Evolutionary conservation across 2,113 vertebrate genomes (phyloP), one percentile per base, ranked within the genome.

Genomic region (Anser cygnoides): DNA sequence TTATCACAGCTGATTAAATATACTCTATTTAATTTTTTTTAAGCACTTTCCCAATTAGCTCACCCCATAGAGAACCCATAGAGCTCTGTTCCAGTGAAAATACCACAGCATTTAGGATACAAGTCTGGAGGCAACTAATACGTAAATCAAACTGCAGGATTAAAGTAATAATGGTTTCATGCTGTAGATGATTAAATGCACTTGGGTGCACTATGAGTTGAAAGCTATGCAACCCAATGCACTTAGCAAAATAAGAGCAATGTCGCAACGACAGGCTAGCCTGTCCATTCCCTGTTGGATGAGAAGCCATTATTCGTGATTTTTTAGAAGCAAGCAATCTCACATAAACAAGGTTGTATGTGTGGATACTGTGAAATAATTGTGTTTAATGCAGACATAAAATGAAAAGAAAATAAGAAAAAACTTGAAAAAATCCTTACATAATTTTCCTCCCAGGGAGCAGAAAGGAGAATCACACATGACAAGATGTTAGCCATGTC

Each of bases 371-470:
- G 84, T 82, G 70, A 95, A 92, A 82, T 89, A 89, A 92, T 11
- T 70, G 78, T 90, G 81, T 70, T 96, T 79, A 93, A 96, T 87
- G 94, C 89, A 97, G 70, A 93, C 96, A 93, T 61, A 87, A 97
- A 97, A 95, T 79, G 54, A 72, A 80, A n/a, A 94, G 52, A 90
- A 94, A 75, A 28, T n/a, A 93, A 39, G 68, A 63, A 92, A 96
- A 89, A 92, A 95, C 91, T 93, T 96, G 22, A 10, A 44, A 93
- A 97, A 89, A 92, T 96, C 94, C 96, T 97, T 97, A 97, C 96
- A 97, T 97, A 97, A 97, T 97, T 97, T 97, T 97, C 96, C 96
- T 97, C 96, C 96, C 96, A 97, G 96, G 96, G 95, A 97, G 96
- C 96, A 97, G 95, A 97, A 97, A 97, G 96, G 96, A 97, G 96